Percentiles rank a stretch among this genome's conserved stretches.
Conservation (phyloP, 2,113 vertebrate species). For the Odontophorus gujanensis region DNA sequence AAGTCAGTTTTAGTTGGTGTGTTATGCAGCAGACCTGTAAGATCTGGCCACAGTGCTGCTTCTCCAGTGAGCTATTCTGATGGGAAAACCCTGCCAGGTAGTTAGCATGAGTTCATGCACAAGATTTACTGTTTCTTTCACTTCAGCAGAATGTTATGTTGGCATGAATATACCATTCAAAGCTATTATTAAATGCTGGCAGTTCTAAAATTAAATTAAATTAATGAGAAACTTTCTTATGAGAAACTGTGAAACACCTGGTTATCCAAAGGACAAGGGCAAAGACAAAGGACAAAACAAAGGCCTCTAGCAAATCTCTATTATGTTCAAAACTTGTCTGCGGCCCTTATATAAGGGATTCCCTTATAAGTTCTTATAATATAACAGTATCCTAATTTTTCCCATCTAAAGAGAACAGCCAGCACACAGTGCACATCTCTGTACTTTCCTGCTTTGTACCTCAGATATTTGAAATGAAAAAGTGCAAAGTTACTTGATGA, state of each 20-base stretch:
- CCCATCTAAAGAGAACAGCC: not conserved
- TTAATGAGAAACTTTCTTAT: not conserved
- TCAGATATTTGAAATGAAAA: fast-evolving
- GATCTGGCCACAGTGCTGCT: not conserved
- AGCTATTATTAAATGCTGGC: not conserved
- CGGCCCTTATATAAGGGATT: too few species aligned
- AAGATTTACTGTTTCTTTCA: not conserved
- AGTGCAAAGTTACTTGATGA: not conserved
- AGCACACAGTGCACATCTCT: not conserved
- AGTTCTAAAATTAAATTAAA: not conserved
- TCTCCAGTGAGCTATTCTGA: not conserved
- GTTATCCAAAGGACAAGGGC: not conserved
- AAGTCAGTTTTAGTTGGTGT: not conserved
- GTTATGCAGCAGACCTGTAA: not conserved
- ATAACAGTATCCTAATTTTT: not conserved
- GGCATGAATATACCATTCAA: not conserved
- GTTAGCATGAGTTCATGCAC: fast-evolving
- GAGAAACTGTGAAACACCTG: not conserved
- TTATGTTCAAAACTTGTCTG: not conserved
- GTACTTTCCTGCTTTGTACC: not conserved
- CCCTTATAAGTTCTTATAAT: too few species aligned
- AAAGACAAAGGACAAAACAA: not conserved
- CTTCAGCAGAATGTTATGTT: not conserved
- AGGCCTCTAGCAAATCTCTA: not conserved
- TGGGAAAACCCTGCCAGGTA: not conserved